A percentile compares a stretch with the other conserved stretches of the same genome.
phyloP scores from a whole-genome alignment of 2,113 vertebrate genomes.

The Uria aalge region DNA sequence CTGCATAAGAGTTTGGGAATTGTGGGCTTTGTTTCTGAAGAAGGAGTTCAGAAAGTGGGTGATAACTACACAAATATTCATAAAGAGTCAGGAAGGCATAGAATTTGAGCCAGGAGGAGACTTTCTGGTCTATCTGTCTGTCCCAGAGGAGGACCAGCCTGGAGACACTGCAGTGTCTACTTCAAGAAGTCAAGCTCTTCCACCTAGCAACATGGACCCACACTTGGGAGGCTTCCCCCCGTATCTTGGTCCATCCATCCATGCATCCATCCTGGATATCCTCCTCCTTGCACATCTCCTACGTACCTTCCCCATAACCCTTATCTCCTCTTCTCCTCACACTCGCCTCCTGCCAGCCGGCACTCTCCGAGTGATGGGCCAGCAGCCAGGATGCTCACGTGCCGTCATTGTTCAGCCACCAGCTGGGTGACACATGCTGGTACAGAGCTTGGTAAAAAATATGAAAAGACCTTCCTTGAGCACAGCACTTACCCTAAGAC shows the following conservation, averaged over 20 bases:
- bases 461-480: not conserved
- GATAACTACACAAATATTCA: not conserved
- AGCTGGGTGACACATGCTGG: not conserved
- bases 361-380: not conserved
- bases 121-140: not conserved
- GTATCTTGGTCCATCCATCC: too few relatives aligned
- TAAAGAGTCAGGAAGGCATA: not conserved
- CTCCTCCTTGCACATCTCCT: not conserved
- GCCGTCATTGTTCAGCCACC: not conserved
- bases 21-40: not conserved
- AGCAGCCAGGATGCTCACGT: not conserved
- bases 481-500: not conserved
- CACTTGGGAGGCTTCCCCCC: not conserved
- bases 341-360: not conserved
- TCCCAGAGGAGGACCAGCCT: not conserved
- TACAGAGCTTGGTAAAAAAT: not conserved
- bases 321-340: not conserved
- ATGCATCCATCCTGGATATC: not conserved
- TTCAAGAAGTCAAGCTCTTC: not conserved
- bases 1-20: fast-evolving
- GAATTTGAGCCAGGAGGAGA: not conserved
- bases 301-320: not conserved
- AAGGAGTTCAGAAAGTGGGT: not conserved
- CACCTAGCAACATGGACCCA: not conserved
- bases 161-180: not conserved